Evolutionary conservation across 2,888 invertebrate genomes (phyloP).

Genomic region (Epicampocera succincta): DNA sequence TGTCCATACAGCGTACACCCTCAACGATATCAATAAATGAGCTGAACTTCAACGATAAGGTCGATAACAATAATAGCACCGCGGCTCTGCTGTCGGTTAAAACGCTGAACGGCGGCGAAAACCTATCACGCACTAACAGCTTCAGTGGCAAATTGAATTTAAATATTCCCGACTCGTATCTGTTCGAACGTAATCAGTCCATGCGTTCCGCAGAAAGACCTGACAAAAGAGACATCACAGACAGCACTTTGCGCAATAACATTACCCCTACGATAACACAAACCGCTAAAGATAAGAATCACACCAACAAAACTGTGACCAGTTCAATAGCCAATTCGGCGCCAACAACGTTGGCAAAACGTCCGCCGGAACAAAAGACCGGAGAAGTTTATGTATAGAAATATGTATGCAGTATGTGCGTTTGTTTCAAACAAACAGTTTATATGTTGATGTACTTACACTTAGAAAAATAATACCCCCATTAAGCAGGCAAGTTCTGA

Average conservation of each 20-base stretch:
- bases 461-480: slow-evolving; percentile 5
- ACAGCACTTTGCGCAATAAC: slow-evolving; percentile 5
- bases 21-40: slow-evolving; percentile 77
- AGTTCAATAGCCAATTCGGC: slow-evolving; percentile 75
- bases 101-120: slow-evolving; percentile 73
- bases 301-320: slow-evolving; percentile 2
- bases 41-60: slow-evolving; percentile 66
- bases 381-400: slow-evolving; percentile 81
- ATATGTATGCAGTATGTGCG: too few relatives aligned
- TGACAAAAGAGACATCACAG: slow-evolving; percentile 44
- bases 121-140: slow-evolving; percentile 79
- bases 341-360: slow-evolving; percentile 80
- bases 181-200: slow-evolving; percentile 76
- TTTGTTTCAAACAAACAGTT: too few relatives aligned
- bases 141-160: slow-evolving; percentile 76
- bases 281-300: slow-evolving; percentile 40
- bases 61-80: slow-evolving; percentile 64
- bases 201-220: slow-evolving; percentile 73
- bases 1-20: slow-evolving; percentile 77
- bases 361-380: slow-evolving; percentile 79
- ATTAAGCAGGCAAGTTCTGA: too few relatives aligned
- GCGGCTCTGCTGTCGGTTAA: slow-evolving; percentile 77
- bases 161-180: slow-evolving; percentile 73
- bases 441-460: background rate
- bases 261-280: slow-evolving; percentile 10